A percentile compares a stretch with the other conserved stretches of the same genome.
Evolutionary conservation across 2,888 invertebrate species (phyloP).

Genomic region (Reticulitermes lucifugus): DNA sequence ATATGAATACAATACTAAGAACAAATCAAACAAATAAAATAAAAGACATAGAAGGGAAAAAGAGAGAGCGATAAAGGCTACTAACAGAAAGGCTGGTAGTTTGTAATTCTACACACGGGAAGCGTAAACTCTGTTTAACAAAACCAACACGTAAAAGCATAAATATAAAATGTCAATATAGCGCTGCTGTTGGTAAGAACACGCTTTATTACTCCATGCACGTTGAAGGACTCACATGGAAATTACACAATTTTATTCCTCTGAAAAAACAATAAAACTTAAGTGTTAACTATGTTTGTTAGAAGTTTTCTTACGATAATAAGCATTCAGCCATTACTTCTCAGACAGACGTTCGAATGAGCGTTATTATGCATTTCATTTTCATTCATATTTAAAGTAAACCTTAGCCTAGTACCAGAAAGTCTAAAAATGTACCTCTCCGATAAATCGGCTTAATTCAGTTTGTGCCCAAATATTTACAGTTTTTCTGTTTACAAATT

Average conservation of each 20-base stretch:
- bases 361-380: too few species aligned
- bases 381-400: too few species aligned
- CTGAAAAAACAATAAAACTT: background rate
- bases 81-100: background rate
- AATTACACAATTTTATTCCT: background rate
- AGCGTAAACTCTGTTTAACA: background rate
- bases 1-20: too few species aligned
- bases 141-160: conserved; percentile 6
- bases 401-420: too few species aligned
- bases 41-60: too few species aligned
- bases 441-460: too few species aligned
- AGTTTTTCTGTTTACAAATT: too few species aligned
- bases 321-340: background rate
- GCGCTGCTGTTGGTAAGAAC: background rate
- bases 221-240: background rate
- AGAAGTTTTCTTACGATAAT: background rate
- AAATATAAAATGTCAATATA: conserved; percentile 13
- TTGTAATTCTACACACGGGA: background rate
- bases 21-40: too few species aligned
- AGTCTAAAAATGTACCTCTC: too few species aligned
- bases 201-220: background rate
- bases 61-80: too few species aligned
- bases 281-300: conserved; percentile 6
- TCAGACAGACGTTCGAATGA: background rate
- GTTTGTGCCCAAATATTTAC: too few species aligned